These are phyloP conservation scores for Camelus dromedarius DNA, from an alignment of 2,113 vertebrate genomes.

Conservation along the genomic window DNA sequence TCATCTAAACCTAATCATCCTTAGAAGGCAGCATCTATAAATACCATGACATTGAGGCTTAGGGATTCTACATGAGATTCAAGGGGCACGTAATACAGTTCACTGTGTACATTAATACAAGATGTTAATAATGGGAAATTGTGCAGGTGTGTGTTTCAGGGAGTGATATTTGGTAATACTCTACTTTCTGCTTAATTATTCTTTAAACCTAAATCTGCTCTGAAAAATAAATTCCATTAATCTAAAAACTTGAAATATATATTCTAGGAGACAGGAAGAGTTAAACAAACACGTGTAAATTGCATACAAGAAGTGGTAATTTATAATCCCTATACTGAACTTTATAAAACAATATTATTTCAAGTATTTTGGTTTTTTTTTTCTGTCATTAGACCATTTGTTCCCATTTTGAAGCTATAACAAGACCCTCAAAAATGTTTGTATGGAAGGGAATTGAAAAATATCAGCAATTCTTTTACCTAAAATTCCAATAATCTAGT, in stretches of 20 bases:
- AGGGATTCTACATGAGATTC: background rate
- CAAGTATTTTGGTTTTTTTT: background rate
- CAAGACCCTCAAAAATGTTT: background rate
- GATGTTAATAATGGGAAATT: background rate
- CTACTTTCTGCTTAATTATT: background rate
- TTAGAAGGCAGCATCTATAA: background rate
- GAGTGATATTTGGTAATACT: background rate
- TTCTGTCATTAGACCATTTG: background rate
- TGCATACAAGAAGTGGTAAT: background rate
- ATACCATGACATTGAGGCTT: background rate
- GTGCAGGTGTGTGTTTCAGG: rapidly evolving
- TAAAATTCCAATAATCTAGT: background rate
- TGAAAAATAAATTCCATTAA: background rate
- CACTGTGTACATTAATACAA: background rate
- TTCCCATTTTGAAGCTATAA: background rate
- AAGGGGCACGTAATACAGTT: background rate
- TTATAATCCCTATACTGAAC: background rate
- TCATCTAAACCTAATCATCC: background rate
- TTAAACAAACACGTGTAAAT: background rate
- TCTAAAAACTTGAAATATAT: background rate
- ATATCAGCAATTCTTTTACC: background rate
- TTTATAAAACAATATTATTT: background rate
- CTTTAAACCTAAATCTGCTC: background rate
- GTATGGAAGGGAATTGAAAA: background rate
- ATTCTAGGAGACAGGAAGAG: background rate